Evolutionary conservation across 1,140 invertebrate species (phyloP).

Genomic region (Phymorhynchus buccinoides): DNA sequence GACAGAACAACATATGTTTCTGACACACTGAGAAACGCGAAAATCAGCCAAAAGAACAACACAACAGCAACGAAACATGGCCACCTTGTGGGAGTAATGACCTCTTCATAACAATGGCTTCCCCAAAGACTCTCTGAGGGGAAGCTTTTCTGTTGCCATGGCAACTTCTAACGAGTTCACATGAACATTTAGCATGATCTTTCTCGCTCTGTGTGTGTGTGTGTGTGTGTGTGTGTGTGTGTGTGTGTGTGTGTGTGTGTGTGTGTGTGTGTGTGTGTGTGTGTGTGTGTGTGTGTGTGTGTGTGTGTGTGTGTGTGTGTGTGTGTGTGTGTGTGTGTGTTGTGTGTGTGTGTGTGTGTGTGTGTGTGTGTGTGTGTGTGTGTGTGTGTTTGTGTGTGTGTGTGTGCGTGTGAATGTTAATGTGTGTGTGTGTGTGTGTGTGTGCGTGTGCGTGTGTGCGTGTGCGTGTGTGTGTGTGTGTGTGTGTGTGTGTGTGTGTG

Average conservation of each 20-base stretch:
- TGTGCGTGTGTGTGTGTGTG: constrained; percentile 2
- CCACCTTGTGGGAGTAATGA: too few species aligned
- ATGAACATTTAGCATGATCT: too few species aligned
- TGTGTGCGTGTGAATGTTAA: neutral
- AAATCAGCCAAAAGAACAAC: too few species aligned
- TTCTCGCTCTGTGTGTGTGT: neutral
- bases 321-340: neutral
- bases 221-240: constrained; percentile 10
- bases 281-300: constrained; percentile 2
- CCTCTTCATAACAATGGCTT: too few species aligned
- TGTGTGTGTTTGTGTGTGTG: constrained; percentile 6
- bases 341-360: constrained; percentile 4
- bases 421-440: constrained; percentile 10
- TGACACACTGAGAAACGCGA: too few species aligned
- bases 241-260: constrained; percentile 10
- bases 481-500: neutral
- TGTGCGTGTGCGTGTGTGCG: neutral
- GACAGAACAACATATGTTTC: too few species aligned
- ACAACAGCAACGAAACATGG: too few species aligned
- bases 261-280: constrained; percentile 10
- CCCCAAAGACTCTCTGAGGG: too few species aligned
- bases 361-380: neutral
- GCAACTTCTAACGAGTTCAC: too few species aligned
- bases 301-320: neutral
- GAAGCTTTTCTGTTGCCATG: too few species aligned